Evolutionary conservation across 2,888 invertebrate genomes (phyloP).

Genomic region (Hyalella azteca): DNA sequence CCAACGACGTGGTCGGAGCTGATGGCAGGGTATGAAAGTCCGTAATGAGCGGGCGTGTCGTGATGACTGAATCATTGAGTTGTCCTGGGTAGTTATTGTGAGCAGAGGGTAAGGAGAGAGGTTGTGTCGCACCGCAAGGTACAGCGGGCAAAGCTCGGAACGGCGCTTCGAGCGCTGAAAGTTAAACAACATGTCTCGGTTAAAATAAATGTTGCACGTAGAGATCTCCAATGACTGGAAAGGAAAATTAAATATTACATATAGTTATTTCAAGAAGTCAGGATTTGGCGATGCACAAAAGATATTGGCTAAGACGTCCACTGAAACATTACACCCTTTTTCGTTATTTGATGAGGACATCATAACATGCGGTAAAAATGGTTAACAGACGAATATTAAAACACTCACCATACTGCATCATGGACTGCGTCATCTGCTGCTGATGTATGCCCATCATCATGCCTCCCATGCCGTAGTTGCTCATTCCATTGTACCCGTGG

Average conservation of each 20-base stretch:
- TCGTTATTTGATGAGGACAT: too few species aligned
- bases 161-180: neutral
- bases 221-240: too few species aligned
- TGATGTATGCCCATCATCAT: constrained; percentile 14
- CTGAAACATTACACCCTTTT: too few species aligned
- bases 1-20: neutral
- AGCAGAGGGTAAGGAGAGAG: neutral
- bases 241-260: too few species aligned
- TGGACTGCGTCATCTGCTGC: neutral
- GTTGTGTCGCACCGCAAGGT: neutral
- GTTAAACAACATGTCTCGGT: constrained; percentile 11
- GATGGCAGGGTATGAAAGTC: neutral
- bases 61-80: neutral
- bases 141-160: neutral
- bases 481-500: constrained; percentile 29
- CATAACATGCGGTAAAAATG: too few species aligned
- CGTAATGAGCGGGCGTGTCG: neutral
- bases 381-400: neutral
- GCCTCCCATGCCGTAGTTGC: constrained; percentile 23
- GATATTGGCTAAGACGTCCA: too few species aligned
- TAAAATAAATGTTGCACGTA: too few species aligned
- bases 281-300: too few species aligned
- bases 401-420: constrained; percentile 38
- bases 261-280: too few species aligned
- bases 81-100: neutral